These are phyloP conservation scores for Malacoraja senta DNA, from an alignment of 2,797 vertebrate species.

Conservation along the genomic window DNA sequence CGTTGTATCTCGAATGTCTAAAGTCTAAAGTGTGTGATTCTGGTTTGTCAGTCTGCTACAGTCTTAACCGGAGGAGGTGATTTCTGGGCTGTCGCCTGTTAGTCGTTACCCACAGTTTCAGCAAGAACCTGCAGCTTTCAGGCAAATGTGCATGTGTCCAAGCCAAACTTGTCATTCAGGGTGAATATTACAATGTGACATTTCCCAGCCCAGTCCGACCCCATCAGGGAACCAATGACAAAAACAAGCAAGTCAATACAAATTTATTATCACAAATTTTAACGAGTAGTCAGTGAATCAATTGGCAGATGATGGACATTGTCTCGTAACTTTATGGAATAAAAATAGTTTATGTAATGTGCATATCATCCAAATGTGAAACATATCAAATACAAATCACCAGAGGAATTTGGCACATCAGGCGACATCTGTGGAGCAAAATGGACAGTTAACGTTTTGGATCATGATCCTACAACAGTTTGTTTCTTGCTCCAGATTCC, in stretches of 20 bases:
- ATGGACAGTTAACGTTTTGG: too few species aligned
- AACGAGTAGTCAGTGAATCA: background rate
- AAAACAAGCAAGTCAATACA: background rate
- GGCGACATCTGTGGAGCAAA: too few species aligned
- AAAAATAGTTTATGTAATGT: background rate
- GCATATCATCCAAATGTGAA: background rate
- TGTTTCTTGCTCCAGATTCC: too few species aligned
- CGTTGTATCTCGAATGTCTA: too few species aligned
- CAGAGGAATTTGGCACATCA: too few species aligned
- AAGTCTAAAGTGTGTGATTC: background rate
- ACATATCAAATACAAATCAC: background rate
- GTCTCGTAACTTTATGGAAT: background rate
- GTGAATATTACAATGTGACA: background rate
- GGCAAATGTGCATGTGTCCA: background rate
- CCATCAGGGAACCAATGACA: background rate
- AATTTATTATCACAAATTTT: background rate
- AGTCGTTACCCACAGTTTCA: background rate
- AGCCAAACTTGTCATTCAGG: background rate
- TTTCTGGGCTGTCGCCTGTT: background rate
- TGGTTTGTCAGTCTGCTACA: background rate
- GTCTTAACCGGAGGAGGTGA: background rate
- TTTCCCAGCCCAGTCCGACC: background rate
- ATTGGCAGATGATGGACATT: background rate
- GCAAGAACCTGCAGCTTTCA: background rate
- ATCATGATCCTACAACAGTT: too few species aligned